These are phyloP conservation scores for Poecilia latipinna DNA, from an alignment of 2,113 vertebrate genomes.

Conservation along the genomic window DNA sequence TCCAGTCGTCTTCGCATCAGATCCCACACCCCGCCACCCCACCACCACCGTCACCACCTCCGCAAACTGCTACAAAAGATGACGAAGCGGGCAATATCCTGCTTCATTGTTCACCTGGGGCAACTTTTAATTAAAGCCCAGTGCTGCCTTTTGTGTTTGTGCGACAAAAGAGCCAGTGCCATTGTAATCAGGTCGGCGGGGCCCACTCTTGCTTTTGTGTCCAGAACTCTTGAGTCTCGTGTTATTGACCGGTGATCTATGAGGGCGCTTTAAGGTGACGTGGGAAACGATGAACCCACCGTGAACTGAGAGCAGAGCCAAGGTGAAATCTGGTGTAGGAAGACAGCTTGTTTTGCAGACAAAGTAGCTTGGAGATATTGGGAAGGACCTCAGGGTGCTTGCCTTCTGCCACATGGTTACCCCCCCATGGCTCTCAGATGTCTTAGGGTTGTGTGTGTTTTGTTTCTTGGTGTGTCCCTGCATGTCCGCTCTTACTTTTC, in stretches of 20 bases:
- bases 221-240: neutral
- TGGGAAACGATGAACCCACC: slow-evolving; percentile 8
- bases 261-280: slow-evolving; percentile 37
- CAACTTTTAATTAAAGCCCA: slow-evolving; percentile 64
- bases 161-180: slow-evolving; percentile 41
- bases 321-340: slow-evolving; percentile 36
- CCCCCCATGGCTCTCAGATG: slow-evolving; percentile 35
- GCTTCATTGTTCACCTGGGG: slow-evolving; percentile 66
- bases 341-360: slow-evolving; percentile 54
- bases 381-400: slow-evolving; percentile 20
- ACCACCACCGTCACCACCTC: neutral
- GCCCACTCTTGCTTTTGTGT: slow-evolving; percentile 40
- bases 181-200: slow-evolving; percentile 34
- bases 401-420: slow-evolving; percentile 48
- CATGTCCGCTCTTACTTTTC: slow-evolving; percentile 1
- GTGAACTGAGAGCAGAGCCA: slow-evolving; percentile 16
- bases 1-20: slow-evolving; percentile 6
- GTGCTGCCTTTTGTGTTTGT: slow-evolving; percentile 61
- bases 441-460: slow-evolving; percentile 11
- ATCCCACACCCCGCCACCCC: neutral
- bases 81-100: slow-evolving; percentile 60
- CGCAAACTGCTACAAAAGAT: slow-evolving; percentile 38
- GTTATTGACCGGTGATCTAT: slow-evolving; percentile 50
- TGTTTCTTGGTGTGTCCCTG: slow-evolving; percentile 22
- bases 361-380: slow-evolving; percentile 40